These are phyloP conservation scores for Ceyx erithaca DNA, from an alignment of 2,797 vertebrate genomes.

Conservation along the genomic window DNA sequence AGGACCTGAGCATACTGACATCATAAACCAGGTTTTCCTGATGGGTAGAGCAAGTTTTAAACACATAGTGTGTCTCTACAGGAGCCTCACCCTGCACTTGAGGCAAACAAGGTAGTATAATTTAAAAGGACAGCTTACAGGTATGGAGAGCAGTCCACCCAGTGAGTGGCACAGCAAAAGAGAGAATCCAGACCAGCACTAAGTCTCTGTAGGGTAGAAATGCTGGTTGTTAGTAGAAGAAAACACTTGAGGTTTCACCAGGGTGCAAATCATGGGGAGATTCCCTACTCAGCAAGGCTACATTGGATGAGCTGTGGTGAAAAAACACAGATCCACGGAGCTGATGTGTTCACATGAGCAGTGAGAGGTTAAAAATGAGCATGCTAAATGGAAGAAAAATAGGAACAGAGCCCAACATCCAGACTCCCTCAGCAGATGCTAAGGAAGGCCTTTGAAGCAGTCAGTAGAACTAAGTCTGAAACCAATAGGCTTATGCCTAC, in stretches of 20 bases:
- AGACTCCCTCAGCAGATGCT: slow-evolving; percentile 65
- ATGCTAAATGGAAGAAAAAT: slow-evolving; percentile 56
- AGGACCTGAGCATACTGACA: neutral
- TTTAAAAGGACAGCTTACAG: slow-evolving; percentile 30
- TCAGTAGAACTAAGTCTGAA: slow-evolving; percentile 67
- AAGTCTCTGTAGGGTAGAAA: slow-evolving; percentile 2
- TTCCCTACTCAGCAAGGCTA: neutral
- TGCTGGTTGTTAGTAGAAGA: neutral
- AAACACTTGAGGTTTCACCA: neutral
- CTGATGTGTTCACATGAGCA: slow-evolving; percentile 24
- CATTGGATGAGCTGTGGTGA: neutral
- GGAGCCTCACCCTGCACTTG: neutral
- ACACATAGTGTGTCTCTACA: neutral
- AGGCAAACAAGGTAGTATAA: slow-evolving; percentile 17
- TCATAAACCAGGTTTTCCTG: neutral
- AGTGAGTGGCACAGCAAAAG: slow-evolving; percentile 49
- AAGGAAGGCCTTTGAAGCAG: slow-evolving; percentile 67
- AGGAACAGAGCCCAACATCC: slow-evolving; percentile 57
- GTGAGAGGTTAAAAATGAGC: slow-evolving; percentile 64
- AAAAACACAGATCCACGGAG: neutral
- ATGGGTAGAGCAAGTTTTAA: neutral
- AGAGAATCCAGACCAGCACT: slow-evolving; percentile 1
- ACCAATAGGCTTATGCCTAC: slow-evolving; percentile 67
- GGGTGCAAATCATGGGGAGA: neutral
- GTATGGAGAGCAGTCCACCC: slow-evolving; percentile 10